Evolutionary conservation across 2,797 vertebrate genomes (phyloP).

Genomic region (Enteromius argenteus): DNA sequence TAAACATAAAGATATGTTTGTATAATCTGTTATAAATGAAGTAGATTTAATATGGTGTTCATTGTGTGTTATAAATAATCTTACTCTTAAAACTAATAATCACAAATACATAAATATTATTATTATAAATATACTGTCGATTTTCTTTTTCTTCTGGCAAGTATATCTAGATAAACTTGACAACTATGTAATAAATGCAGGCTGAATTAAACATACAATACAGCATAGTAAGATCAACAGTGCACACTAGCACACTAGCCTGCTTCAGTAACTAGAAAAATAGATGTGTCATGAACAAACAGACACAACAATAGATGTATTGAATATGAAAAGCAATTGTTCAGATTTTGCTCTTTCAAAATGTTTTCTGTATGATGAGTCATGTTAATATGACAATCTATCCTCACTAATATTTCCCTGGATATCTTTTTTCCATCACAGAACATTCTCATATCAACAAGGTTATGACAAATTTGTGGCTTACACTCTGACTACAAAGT

Average conservation of each 20-base stretch:
- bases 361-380: neutral
- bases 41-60: too few species aligned
- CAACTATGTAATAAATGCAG: too few species aligned
- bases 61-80: too few species aligned
- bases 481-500: neutral
- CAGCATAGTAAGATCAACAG: neutral
- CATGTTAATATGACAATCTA: neutral
- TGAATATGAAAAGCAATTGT: neutral
- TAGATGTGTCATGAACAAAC: neutral
- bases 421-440: neutral
- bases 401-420: neutral
- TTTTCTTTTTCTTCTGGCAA: neutral
- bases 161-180: neutral
- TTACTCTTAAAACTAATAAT: too few species aligned
- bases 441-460: neutral
- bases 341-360: neutral
- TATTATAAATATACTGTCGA: neutral
- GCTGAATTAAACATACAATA: neutral
- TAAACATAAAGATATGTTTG: too few species aligned
- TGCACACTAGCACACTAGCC: neutral
- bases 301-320: neutral
- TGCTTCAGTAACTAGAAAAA: neutral
- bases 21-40: too few species aligned
- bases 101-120: too few species aligned
- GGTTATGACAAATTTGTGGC: neutral